Percentiles rank a stretch among this genome's conserved stretches.
Conservation (phyloP, 2,888 invertebrate genomes). For the Pyrrhosoma nymphula region DNA sequence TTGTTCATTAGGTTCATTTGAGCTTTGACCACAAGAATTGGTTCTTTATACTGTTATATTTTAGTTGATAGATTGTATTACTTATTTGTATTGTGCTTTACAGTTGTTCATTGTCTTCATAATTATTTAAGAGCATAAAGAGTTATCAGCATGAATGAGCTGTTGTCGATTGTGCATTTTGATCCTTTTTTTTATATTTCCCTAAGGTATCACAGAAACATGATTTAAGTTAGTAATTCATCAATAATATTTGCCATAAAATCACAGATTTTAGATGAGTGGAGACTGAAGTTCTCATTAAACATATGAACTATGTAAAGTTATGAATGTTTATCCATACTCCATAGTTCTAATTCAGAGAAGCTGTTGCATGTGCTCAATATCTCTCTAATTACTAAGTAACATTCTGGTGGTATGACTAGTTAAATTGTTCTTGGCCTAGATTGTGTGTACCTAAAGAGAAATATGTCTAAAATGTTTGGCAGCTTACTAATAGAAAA, state of each 20-base stretch:
- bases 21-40: too few relatives aligned
- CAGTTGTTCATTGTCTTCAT: too few relatives aligned
- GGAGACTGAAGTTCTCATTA: not conserved
- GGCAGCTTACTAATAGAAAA: not conserved
- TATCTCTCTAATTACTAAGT: not conserved
- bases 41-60: too few relatives aligned
- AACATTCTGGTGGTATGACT: not conserved
- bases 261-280: too few relatives aligned
- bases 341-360: not conserved
- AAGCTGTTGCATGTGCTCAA: slow-evolving; percentile 10
- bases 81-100: too few relatives aligned
- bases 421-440: not conserved
- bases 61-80: too few relatives aligned
- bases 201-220: not conserved
- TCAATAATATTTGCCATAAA: not conserved
- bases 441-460: not conserved
- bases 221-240: not conserved
- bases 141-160: not conserved
- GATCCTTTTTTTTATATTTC: not conserved
- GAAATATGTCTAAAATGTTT: not conserved
- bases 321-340: not conserved
- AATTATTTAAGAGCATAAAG: too few relatives aligned
- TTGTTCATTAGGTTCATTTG: too few relatives aligned
- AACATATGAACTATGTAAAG: not conserved
- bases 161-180: not conserved